Evolutionary conservation across 2,113 vertebrate species (phyloP), one percentile per base, ranked within the genome.

Genomic region (Colistium nudipinnis): DNA sequence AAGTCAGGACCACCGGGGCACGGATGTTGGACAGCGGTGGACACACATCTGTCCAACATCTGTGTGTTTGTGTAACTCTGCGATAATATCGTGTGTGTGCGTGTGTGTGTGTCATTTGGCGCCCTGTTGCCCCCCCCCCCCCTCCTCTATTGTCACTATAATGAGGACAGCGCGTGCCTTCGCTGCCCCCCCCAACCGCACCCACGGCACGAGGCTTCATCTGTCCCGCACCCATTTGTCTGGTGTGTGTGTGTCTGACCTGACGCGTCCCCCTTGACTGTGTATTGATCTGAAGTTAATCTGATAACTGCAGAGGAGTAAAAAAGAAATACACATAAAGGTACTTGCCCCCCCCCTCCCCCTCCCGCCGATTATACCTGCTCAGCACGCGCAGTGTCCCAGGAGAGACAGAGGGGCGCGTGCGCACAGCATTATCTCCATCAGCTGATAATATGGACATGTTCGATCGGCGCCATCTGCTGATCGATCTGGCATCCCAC

Each of bases 131-230:
- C 27, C 39, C 30, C 43, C 16, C 6, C 57, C 56, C 25, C 61
- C 20, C 28, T 66, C 22, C 64, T 35, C 73, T 60, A 57, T 90
- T 90, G 83, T 91, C 33, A 90, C 89, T 81, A 2, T 88, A 91
- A 92, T 88, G 62, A 89, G 59, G 13, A 33, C 73, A 83, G 75
- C 92, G 87, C 90, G 92, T 93, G 92, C 87, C 90, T 91, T 85
- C 39, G 87, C 86, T 74, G 10, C 33, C 44, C 43, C 30, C 57
- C 1, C 28, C 6, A 52, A 28, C 61, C 44, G 41, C 51, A 17
- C 35, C 68, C 64, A n/a, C 47, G 45, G 66, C 79, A 87, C 80
- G 74, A 62, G 13, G 22, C 19, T 7, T 20, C 19, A 48, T 48
- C n/a, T 48, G 45, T 48, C 20, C 19, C 44, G 35, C 57, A 4